phyloP scores from a whole-genome alignment of 2,797 vertebrate species.

The Tauraco hartlaubi region DNA sequence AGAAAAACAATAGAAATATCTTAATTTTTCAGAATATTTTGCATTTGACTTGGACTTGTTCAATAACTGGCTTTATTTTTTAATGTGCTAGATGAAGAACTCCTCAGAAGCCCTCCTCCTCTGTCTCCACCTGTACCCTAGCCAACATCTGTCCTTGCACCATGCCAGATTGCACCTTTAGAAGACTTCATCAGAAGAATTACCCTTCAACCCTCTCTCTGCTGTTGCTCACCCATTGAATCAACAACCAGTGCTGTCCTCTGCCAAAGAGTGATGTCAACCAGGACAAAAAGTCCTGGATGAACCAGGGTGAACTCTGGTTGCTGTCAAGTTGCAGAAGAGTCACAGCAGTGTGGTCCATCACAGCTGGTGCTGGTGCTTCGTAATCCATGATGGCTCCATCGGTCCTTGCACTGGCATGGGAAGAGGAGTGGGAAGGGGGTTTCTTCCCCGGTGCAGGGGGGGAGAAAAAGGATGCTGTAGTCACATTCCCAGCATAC shows the following conservation, averaged over 20 bases:
- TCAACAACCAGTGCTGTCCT: background rate
- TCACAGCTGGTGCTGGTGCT: background rate
- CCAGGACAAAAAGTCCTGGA: background rate
- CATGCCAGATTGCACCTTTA: background rate
- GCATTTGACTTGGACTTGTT: background rate
- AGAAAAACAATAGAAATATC: background rate
- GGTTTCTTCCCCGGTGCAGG: background rate
- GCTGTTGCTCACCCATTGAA: background rate
- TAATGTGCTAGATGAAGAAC: background rate
- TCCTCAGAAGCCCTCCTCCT: background rate
- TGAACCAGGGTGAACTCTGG: background rate
- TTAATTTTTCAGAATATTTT: background rate
- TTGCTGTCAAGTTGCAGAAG: background rate
- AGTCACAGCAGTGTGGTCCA: background rate
- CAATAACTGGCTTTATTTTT: background rate
- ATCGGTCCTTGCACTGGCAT: accelerated
- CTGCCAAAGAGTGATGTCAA: background rate
- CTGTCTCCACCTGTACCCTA: background rate
- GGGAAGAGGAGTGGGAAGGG: background rate
- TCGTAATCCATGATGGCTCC: accelerated
- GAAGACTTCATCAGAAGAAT: background rate
- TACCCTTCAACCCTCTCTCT: background rate
- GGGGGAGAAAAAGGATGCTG: background rate
- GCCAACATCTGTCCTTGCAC: background rate
- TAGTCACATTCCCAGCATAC: no score